Percentiles rank a stretch among this genome's conserved stretches.
These are phyloP conservation scores for Empidonax traillii DNA, from an alignment of 2,113 vertebrate genomes.

Conservation along the genomic window DNA sequence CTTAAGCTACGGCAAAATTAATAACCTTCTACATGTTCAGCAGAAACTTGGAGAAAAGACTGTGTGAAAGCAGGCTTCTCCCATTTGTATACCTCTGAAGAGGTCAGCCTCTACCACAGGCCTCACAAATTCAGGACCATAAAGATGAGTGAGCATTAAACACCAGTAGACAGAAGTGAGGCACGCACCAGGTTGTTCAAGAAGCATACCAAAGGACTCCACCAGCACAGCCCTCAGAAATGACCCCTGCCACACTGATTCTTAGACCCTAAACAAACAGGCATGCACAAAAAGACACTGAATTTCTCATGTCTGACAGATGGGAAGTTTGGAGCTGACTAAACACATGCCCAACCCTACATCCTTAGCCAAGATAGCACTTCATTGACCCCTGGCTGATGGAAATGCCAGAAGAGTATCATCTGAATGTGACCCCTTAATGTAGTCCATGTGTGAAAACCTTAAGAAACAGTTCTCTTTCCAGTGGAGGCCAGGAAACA, in stretches of 20 bases:
- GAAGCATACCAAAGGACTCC: conserved; percentile 1
- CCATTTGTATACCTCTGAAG: not conserved
- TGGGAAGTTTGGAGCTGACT: conserved; percentile 51
- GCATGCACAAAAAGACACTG: conserved; percentile 22
- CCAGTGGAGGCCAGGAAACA: conserved; percentile 44
- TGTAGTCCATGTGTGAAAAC: conserved; percentile 65
- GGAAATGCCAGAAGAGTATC: conserved; percentile 62
- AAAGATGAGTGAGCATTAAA: conserved; percentile 40
- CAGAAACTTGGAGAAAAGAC: conserved; percentile 14
- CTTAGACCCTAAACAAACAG: conserved; percentile 14
- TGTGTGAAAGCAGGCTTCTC: not conserved
- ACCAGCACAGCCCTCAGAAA: not conserved
- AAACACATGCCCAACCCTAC: conserved; percentile 30
- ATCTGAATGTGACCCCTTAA: conserved; percentile 62
- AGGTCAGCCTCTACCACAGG: not conserved
- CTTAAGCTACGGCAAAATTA: conserved; percentile 45
- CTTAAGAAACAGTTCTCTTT: conserved; percentile 27
- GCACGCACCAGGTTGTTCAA: conserved; percentile 8
- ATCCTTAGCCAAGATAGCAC: conserved; percentile 39
- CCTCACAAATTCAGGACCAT: not conserved
- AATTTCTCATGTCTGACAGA: conserved; percentile 61
- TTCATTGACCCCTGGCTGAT: conserved; percentile 57
- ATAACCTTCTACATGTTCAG: conserved; percentile 2
- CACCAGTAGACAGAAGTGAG: not conserved
- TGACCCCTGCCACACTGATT: conserved; percentile 36